phyloP scores from a whole-genome alignment of 2,113 vertebrate genomes.

The Emydura subglobosa region DNA sequence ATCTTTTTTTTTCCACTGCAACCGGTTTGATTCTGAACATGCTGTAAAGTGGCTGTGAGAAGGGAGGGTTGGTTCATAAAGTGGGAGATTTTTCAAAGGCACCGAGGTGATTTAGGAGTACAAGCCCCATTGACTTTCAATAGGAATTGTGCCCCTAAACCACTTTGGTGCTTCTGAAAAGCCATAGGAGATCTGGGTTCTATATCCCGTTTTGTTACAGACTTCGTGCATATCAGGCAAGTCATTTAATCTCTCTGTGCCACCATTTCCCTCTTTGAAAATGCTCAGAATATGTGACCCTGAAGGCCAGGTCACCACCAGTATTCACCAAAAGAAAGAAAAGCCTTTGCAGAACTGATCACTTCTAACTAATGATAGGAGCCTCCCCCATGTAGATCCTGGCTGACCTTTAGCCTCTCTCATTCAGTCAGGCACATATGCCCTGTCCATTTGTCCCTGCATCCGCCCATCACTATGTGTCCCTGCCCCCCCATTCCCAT shows the following conservation, averaged over 20 bases:
- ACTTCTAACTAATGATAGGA: not conserved
- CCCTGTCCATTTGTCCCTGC: no score
- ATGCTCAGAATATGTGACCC: not conserved
- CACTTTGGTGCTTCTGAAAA: not conserved
- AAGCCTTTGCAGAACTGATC: not conserved
- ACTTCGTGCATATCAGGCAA: not conserved
- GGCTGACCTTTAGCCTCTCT: no score
- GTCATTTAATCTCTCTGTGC: fast-evolving
- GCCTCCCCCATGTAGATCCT: not conserved
- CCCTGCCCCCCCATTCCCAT: no score
- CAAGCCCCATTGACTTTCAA: not conserved
- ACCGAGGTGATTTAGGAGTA: not conserved
- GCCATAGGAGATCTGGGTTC: fast-evolving
- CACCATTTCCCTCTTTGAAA: not conserved
- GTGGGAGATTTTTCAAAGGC: not conserved
- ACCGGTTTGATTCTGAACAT: not conserved
- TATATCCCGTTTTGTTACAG: not conserved
- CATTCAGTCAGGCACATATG: no score
- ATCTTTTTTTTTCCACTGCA: not conserved
- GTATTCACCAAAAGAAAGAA: not conserved
- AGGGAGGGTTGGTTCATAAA: not conserved
- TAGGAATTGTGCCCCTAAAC: not conserved
- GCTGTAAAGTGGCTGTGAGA: not conserved
- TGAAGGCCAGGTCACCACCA: not conserved
- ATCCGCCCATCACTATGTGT: no score